Percentiles rank a stretch among this genome's conserved stretches.
Evolutionary conservation across 2,113 vertebrate species (phyloP).

Genomic region (Myrmecobius fasciatus): DNA sequence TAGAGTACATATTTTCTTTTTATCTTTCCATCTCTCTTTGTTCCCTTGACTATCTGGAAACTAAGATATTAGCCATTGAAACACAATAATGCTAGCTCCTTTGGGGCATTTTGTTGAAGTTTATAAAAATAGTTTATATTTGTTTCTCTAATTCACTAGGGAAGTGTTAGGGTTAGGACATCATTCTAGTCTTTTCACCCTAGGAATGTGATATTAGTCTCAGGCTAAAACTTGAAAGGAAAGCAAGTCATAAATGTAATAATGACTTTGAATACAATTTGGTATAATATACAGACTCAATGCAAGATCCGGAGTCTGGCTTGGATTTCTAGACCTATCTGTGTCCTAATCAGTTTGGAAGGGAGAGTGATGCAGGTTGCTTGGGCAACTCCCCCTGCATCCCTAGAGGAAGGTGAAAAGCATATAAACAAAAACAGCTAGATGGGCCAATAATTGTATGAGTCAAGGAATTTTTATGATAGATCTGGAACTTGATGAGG

Average conservation of each 20-base stretch:
- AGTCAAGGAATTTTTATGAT: not conserved
- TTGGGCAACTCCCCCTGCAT: not conserved
- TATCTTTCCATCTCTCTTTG: not conserved
- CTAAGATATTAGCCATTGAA: not conserved
- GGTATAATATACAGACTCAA: not conserved
- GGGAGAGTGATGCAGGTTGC: not conserved
- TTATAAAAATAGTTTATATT: not conserved
- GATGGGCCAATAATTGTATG: not conserved
- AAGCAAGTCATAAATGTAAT: not conserved
- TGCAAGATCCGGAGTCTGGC: not conserved
- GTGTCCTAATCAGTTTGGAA: not conserved
- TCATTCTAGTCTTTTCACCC: too few relatives aligned
- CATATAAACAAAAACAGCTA: not conserved
- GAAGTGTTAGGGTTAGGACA: not conserved
- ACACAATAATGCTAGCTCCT: not conserved
- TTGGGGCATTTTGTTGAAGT: not conserved
- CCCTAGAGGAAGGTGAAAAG: not conserved
- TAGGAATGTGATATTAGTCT: not conserved
- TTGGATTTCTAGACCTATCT: not conserved
- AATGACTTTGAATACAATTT: not conserved
- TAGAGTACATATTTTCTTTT: not conserved
- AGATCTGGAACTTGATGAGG: not conserved
- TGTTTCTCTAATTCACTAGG: not conserved
- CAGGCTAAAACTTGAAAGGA: not conserved
- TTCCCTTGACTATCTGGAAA: too few relatives aligned